Base-by-base conservation (phyloP, 2,113 vertebrate genomes). In the Lepus europaeus region DNA sequence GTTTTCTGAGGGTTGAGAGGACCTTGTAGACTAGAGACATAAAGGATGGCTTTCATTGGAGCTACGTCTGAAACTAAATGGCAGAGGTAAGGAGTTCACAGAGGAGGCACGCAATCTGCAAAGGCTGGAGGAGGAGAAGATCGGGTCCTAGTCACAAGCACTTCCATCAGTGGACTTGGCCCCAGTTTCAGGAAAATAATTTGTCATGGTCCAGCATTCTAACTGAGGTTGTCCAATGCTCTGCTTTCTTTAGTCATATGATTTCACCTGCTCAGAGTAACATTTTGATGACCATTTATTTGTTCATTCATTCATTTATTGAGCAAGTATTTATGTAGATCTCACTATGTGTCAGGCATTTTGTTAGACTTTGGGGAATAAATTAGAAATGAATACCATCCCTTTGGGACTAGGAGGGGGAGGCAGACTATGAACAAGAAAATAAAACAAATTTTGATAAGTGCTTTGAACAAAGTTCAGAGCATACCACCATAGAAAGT, bases 141-240 rank as follows among this genome's bases (percentile, higher is more conserved):
- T 81, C 68, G 29, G 3, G 39, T 76, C 92, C 80, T 17, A 83
- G 77, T 82, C 88, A 89, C 3, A 8, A 93, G 88, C 79, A 29
- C 23, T 45, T 88, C 36, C 59, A 29, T 78, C 85, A n/a, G 39
- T 63, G 64, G n/a, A 68, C 59, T 76, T 90, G 82, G 94, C 63
- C 59, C n/a, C 19, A 5, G 8, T 61, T 91, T 87, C 92, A 59
- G 81, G 19, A 94, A 89, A 87, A 90, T 64, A 90, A 76, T 92
- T 94, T 88, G 85, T 87, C 86, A 76, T 31, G 69, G 78, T 85
- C 39, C 85, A 95, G 14, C 53, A 79, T 83, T 90, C 74, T 69
- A 90, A 89, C 6, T 51, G 22, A 90, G 39, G 59, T 90, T 84
- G 76, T 45, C 61, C 63, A 33, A 82, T 84, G 36, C 6, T 63